Conservation (phyloP, 2,888 invertebrate species). For the Eupithecia dodoneata region DNA sequence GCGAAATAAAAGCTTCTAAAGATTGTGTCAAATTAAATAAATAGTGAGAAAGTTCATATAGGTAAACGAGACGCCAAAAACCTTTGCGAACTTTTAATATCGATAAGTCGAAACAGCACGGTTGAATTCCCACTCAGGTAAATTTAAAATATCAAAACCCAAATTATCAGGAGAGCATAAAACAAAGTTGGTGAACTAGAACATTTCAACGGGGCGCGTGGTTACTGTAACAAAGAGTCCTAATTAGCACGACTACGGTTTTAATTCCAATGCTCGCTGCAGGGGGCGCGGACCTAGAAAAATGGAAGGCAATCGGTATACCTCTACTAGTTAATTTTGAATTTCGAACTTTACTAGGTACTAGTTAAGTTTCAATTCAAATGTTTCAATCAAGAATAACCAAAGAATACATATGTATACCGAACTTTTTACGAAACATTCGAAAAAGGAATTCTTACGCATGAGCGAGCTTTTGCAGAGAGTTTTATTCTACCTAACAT, state of each 20-base stretch:
- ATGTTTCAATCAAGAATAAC: background rate
- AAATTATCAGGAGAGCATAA: slow-evolving; percentile 5
- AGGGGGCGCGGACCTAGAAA: slow-evolving; percentile 14
- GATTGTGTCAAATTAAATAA: background rate
- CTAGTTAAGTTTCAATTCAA: background rate
- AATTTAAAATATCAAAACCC: background rate
- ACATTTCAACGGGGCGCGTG: slow-evolving; percentile 12
- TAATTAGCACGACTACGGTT: slow-evolving; percentile 27
- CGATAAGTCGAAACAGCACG: background rate
- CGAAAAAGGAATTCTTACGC: background rate
- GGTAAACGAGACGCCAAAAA: background rate
- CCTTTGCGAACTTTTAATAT: background rate
- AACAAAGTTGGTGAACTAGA: slow-evolving; percentile 12
- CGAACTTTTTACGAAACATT: background rate
- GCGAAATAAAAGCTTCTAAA: background rate
- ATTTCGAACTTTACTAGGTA: background rate
- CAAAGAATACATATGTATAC: background rate
- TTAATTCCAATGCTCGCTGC: slow-evolving; percentile 31
- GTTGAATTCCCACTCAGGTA: background rate
- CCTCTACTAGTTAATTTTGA: background rate
- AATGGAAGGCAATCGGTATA: slow-evolving; percentile 4
- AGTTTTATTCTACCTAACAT: background rate
- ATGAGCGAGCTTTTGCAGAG: background rate
- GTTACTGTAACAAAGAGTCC: slow-evolving; percentile 29
- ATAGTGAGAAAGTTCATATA: background rate